A percentile compares a stretch with the other conserved stretches of the same genome.
phyloP scores from a whole-genome alignment of 2,113 vertebrate species.

The Apistogramma diplotaenia region DNA sequence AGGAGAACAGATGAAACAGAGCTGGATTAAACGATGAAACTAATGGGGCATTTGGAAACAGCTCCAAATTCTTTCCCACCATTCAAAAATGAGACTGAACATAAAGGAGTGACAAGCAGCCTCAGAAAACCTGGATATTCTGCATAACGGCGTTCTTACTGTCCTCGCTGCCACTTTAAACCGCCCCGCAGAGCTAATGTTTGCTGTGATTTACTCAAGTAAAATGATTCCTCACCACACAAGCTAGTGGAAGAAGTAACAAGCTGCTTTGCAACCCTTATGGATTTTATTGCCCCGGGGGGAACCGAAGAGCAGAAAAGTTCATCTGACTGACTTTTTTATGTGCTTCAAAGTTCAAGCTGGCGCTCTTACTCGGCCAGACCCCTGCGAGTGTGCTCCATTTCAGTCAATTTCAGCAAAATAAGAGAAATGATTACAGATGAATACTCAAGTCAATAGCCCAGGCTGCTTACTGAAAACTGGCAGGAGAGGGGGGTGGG shows the following conservation, averaged over 20 bases:
- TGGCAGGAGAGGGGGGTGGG: too few species aligned
- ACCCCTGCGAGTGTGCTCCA: not conserved
- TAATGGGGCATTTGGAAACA: not conserved
- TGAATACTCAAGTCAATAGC: slow-evolving; percentile 1
- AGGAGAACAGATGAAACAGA: not conserved
- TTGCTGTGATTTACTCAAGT: slow-evolving; percentile 5
- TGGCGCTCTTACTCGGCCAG: not conserved
- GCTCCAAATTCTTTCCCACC: not conserved
- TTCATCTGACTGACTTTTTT: not conserved
- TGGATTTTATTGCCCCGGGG: slow-evolving; percentile 18
- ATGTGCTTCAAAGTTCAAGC: slow-evolving; percentile 11
- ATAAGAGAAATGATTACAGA: slow-evolving; percentile 7
- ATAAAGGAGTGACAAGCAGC: not conserved
- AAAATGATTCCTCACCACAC: not conserved
- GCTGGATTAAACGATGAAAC: not conserved
- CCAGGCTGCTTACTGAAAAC: not conserved
- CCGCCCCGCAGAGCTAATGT: not conserved
- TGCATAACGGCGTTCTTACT: not conserved
- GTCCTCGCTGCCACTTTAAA: not conserved
- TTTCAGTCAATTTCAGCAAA: not conserved
- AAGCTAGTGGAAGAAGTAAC: not conserved
- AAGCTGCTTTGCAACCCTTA: slow-evolving; percentile 1
- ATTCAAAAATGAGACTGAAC: not conserved
- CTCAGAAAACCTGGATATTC: not conserved
- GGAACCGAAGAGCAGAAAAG: not conserved